Percentiles rank a stretch among this genome's conserved stretches.
Evolutionary conservation across 2,888 invertebrate genomes (phyloP).

Genomic region (Pseudoips prasinana): DNA sequence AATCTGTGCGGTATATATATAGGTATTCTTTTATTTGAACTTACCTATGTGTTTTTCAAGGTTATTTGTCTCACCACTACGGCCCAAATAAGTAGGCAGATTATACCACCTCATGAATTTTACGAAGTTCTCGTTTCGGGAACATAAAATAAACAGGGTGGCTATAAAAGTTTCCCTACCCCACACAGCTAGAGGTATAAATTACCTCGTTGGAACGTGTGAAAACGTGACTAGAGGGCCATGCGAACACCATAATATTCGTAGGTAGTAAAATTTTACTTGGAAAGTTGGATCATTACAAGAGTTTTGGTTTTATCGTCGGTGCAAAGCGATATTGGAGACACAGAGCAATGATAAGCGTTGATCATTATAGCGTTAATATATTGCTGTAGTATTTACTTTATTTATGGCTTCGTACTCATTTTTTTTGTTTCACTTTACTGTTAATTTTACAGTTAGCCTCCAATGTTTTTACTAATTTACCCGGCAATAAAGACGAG

Average conservation of each 20-base stretch:
- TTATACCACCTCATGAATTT: slow-evolving; percentile 28
- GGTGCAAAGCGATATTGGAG: slow-evolving; percentile 5
- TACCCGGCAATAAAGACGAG: too few species aligned
- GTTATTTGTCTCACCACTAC: too few species aligned
- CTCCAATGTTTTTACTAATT: too few species aligned
- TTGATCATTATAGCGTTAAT: too few species aligned
- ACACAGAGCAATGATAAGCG: too few species aligned
- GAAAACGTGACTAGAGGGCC: slow-evolving; percentile 7
- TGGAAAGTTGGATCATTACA: slow-evolving; percentile 19
- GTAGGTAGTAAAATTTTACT: slow-evolving; percentile 20
- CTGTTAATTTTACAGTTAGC: too few species aligned
- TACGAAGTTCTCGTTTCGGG: slow-evolving; percentile 24
- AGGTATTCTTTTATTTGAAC: too few species aligned
- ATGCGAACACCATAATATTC: slow-evolving; percentile 16
- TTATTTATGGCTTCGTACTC: too few species aligned
- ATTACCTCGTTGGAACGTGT: slow-evolving; percentile 27
- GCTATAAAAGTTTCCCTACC: slow-evolving; percentile 30
- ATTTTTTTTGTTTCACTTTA: too few species aligned
- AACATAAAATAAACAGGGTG: slow-evolving; percentile 36
- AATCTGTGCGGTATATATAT: too few species aligned
- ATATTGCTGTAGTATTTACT: too few species aligned
- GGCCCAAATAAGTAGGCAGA: slow-evolving; percentile 5
- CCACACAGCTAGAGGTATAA: slow-evolving; percentile 20
- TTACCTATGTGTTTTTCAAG: too few species aligned
- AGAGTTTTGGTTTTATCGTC: slow-evolving; percentile 9